Evolutionary conservation across 1,140 invertebrate genomes (phyloP).

Genomic region (Micrasema longulum): DNA sequence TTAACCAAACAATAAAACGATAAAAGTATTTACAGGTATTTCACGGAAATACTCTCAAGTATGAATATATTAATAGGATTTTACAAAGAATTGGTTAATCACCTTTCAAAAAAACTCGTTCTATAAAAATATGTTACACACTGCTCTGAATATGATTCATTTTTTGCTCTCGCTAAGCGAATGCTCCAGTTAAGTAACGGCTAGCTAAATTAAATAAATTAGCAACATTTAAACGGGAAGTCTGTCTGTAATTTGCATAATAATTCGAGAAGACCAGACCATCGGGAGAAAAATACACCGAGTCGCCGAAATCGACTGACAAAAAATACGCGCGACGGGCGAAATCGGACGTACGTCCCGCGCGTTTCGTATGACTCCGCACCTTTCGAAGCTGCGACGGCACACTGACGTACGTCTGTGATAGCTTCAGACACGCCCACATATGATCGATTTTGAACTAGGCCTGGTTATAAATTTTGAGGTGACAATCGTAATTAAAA

Average conservation of each 20-base stretch:
- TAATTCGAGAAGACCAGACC: slow-evolving; percentile 20
- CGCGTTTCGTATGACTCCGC: neutral
- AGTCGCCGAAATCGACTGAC: slow-evolving; percentile 28
- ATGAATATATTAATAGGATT: no score
- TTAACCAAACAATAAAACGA: no score
- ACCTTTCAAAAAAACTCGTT: slow-evolving; percentile 7
- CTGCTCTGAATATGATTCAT: neutral
- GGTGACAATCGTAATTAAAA: slow-evolving; percentile 40
- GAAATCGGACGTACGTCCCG: slow-evolving; percentile 16
- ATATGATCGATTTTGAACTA: slow-evolving; percentile 48
- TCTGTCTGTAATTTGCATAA: slow-evolving; percentile 31
- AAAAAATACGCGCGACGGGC: neutral
- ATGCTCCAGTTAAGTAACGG: neutral
- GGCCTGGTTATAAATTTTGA: slow-evolving; percentile 18
- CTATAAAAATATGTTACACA: neutral
- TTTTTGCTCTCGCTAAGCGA: slow-evolving; percentile 11
- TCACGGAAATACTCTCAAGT: no score
- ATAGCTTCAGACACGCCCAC: slow-evolving; percentile 46
- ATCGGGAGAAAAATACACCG: slow-evolving; percentile 13
- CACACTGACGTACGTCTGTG: slow-evolving; percentile 29
- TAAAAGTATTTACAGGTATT: no score
- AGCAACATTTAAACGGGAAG: slow-evolving; percentile 21
- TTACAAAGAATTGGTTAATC: no score
- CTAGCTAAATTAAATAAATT: slow-evolving; percentile 14
- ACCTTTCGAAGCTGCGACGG: neutral